A percentile compares a stretch with the other conserved stretches of the same genome.
Evolutionary conservation across 1,140 invertebrate species (phyloP).

Genomic region (Drosophila chauvacae): DNA sequence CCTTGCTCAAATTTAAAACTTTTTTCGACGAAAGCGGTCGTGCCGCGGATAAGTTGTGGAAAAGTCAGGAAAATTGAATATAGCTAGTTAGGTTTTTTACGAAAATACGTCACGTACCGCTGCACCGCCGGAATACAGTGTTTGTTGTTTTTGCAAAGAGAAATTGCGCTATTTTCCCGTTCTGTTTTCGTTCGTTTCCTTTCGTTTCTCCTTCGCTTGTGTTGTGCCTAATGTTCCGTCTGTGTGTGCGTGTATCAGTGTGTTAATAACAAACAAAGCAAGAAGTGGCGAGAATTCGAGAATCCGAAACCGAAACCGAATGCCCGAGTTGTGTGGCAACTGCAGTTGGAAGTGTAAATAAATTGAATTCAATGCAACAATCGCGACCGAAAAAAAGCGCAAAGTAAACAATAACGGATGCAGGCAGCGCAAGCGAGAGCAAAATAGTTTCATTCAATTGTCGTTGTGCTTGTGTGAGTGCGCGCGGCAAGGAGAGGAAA

Average conservation of each 20-base stretch:
- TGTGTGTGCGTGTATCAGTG: neutral
- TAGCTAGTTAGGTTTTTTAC: neutral
- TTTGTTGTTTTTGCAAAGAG: conserved; percentile 14
- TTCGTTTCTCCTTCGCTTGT: conserved; percentile 14
- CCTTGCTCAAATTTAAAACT: too few species aligned
- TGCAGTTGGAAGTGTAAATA: conserved; percentile 48
- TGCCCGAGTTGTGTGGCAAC: conserved; percentile 42
- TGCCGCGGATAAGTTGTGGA: conserved; percentile 1
- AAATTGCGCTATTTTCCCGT: conserved; percentile 8
- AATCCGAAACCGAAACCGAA: conserved; percentile 20
- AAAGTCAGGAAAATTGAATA: neutral
- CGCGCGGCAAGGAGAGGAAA: conserved; percentile 56
- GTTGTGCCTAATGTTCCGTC: conserved; percentile 1
- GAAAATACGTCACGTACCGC: neutral
- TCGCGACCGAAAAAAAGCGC: conserved; percentile 52
- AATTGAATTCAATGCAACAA: conserved; percentile 60
- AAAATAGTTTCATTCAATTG: conserved; percentile 59
- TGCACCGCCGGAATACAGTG: conserved; percentile 7
- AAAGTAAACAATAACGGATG: conserved; percentile 60
- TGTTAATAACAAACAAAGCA: conserved; percentile 27
- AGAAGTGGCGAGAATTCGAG: conserved; percentile 23
- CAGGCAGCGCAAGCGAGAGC: conserved; percentile 30
- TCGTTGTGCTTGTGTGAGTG: conserved; percentile 42
- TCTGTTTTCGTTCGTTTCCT: conserved; percentile 16
- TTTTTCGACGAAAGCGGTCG: neutral